Evolutionary conservation across 2,113 vertebrate genomes (phyloP).

Genomic region (Anolis sagrei): DNA sequence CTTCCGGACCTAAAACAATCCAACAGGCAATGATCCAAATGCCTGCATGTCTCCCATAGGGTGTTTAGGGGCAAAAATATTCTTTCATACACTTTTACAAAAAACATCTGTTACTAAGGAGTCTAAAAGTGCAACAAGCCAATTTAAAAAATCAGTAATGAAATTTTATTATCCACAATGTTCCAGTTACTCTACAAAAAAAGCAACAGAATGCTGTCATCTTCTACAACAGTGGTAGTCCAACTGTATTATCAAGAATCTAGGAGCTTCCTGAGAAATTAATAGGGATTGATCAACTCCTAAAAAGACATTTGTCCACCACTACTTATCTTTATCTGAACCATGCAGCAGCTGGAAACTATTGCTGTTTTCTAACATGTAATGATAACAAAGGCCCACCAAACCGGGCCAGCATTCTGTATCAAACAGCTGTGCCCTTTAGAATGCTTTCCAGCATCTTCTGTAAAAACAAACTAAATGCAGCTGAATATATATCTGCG

Average conservation of each 20-base stretch:
- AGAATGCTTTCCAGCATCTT: not conserved
- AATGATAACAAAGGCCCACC: not conserved
- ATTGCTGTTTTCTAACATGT: not conserved
- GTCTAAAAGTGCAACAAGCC: no score
- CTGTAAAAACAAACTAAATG: not conserved
- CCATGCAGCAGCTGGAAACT: not conserved
- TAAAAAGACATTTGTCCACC: no score
- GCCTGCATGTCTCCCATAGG: no score
- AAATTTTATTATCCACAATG: not conserved
- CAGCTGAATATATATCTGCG: not conserved
- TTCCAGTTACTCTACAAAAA: not conserved
- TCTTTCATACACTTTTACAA: no score
- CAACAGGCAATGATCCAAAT: no score
- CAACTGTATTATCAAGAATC: not conserved
- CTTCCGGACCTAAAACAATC: no score
- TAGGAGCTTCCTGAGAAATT: not conserved
- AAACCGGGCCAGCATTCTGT: no score
- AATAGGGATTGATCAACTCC: not conserved
- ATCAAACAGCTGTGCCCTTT: not conserved
- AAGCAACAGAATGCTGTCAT: not conserved
- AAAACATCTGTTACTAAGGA: no score
- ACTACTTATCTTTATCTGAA: no score
- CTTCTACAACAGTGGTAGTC: not conserved
- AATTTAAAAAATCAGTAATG: no score
- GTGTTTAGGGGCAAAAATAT: no score